Evolutionary conservation across 35 echinoderm and acorn worm genomes (phyloP).

Genomic region (Eucidaris tribuloides): DNA sequence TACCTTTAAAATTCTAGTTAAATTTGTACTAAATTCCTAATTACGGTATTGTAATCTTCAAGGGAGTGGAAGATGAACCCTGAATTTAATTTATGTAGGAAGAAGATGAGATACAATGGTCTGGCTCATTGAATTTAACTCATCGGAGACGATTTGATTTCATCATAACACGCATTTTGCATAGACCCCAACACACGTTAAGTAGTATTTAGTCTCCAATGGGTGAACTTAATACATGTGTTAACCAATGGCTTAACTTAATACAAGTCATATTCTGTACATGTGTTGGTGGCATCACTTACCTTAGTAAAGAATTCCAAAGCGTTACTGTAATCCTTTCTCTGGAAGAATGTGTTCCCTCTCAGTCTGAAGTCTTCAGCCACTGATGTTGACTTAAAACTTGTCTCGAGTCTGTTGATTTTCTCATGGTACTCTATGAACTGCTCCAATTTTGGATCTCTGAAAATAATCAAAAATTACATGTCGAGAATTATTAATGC

Average conservation of each 20-base stretch:
- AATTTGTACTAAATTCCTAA: too few species aligned
- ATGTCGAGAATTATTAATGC: too few species aligned
- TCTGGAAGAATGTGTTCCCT: constrained; percentile 64
- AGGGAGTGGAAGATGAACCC: too few species aligned
- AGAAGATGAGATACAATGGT: too few species aligned
- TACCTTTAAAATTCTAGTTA: too few species aligned
- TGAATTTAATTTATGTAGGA: too few species aligned
- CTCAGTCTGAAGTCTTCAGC: constrained; percentile 42
- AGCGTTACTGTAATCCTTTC: constrained; percentile 48
- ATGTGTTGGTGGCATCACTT: neutral
- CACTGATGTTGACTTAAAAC: constrained; percentile 27
- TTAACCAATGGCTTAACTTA: neutral
- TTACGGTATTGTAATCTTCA: too few species aligned
- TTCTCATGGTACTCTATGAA: too few species aligned
- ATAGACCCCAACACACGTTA: neutral
- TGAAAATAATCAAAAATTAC: too few species aligned
- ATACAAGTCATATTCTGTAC: neutral
- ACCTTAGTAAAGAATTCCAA: constrained; percentile 58
- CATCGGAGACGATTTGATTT: neutral
- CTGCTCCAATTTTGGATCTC: too few species aligned
- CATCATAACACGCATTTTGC: neutral
- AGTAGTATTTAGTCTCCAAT: neutral
- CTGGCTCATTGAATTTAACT: too few species aligned
- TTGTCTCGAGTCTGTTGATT: too few species aligned
- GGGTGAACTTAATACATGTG: neutral